Conservation (phyloP, 2,888 invertebrate genomes). For the Aricia artaxerxes region DNA sequence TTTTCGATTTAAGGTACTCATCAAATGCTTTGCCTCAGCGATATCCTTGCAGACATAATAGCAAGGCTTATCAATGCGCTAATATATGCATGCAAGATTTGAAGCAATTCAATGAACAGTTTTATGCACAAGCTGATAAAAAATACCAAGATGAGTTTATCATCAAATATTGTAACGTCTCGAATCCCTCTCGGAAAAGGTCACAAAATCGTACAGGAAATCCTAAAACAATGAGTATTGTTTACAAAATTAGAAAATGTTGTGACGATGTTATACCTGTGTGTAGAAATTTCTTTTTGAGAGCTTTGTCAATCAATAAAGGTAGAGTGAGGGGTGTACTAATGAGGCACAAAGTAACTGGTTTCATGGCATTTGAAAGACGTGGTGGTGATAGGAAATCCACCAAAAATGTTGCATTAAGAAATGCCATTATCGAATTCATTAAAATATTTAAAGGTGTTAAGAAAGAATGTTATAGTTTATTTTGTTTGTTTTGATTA, state of each 20-base stretch:
- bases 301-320: constrained; percentile 33
- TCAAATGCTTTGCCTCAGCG: constrained; percentile 30
- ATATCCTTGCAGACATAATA: constrained; percentile 30
- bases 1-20: constrained; percentile 26
- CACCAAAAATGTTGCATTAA: constrained; percentile 37
- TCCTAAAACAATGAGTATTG: constrained; percentile 32
- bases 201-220: constrained; percentile 31
- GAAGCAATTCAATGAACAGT: constrained; percentile 32
- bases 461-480: no score
- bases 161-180: constrained; percentile 31
- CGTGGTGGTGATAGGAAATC: constrained; percentile 34
- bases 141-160: constrained; percentile 32
- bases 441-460: constrained; percentile 40
- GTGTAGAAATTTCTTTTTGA: constrained; percentile 32
- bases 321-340: constrained; percentile 32
- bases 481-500: no score
- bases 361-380: constrained; percentile 32
- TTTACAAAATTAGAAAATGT: constrained; percentile 32
- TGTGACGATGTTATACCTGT: constrained; percentile 31
- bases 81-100: constrained; percentile 32
- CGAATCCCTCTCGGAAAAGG: constrained; percentile 29
- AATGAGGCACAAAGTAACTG: constrained; percentile 32
- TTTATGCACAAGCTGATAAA: constrained; percentile 31
- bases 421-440: constrained; percentile 35
- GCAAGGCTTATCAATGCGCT: constrained; percentile 28